These are phyloP conservation scores for Urosaurus nigricauda DNA, from an alignment of 2,797 vertebrate species.

Conservation along the genomic window DNA sequence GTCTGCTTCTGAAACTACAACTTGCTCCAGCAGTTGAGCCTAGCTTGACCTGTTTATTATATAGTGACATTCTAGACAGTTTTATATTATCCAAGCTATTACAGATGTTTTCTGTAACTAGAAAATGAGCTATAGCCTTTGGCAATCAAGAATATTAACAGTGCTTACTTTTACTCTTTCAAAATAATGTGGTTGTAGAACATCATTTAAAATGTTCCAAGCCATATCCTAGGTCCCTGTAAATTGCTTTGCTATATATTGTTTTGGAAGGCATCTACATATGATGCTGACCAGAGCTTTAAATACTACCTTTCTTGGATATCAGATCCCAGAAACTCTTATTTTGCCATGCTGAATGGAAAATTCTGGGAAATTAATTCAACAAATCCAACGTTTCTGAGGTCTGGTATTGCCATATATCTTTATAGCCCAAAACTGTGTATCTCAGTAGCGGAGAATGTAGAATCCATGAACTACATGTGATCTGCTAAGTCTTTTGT, in stretches of 20 bases:
- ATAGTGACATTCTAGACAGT: not conserved
- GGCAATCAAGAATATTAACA: not conserved
- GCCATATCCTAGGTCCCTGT: not conserved
- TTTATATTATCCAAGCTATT: slow-evolving; percentile 39
- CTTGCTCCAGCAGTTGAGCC: slow-evolving; percentile 18
- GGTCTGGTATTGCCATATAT: not conserved
- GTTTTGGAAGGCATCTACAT: too few relatives aligned
- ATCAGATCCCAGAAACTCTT: not conserved
- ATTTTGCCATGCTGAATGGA: not conserved
- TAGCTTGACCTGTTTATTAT: slow-evolving; percentile 17
- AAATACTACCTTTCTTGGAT: too few relatives aligned
- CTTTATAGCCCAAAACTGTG: too few relatives aligned
- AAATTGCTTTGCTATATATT: not conserved
- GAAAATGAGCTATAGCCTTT: slow-evolving; percentile 18
- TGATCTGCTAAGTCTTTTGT: too few relatives aligned
- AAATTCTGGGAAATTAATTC: not conserved
- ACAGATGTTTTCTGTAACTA: slow-evolving; percentile 18
- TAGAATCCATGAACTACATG: too few relatives aligned
- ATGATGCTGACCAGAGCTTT: too few relatives aligned
- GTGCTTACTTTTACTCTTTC: slow-evolving; percentile 15
- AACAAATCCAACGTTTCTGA: not conserved
- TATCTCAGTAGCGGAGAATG: too few relatives aligned
- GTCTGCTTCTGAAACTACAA: slow-evolving; percentile 27
- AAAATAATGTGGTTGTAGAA: not conserved
- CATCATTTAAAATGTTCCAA: not conserved